Percentiles rank a stretch among this genome's conserved stretches.
Evolutionary conservation across 2,113 vertebrate genomes (phyloP).

Genomic region (Phaethornis superciliosus): DNA sequence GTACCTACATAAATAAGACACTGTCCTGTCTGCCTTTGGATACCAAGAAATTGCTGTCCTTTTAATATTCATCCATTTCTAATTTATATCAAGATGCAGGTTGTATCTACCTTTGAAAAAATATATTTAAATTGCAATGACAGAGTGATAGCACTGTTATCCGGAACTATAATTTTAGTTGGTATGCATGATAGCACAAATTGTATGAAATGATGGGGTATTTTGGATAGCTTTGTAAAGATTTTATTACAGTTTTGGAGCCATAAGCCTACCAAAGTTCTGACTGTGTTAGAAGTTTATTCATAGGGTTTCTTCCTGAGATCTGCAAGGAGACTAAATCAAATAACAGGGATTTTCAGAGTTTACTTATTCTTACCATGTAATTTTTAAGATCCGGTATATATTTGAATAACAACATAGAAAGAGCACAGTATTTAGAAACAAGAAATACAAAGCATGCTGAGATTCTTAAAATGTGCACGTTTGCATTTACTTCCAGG

Average conservation of each 20-base stretch:
- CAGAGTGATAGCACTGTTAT: constrained; percentile 52
- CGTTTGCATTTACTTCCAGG: constrained; percentile 9
- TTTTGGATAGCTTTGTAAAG: constrained; percentile 63
- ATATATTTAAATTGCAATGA: constrained; percentile 28
- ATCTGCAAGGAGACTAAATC: constrained; percentile 38
- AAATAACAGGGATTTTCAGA: constrained; percentile 57
- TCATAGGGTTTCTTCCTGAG: constrained; percentile 11
- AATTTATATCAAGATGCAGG: constrained; percentile 9
- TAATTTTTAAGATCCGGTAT: constrained; percentile 4
- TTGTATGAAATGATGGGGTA: constrained; percentile 40
- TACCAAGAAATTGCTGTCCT: constrained; percentile 42
- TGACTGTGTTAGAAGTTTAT: constrained; percentile 31
- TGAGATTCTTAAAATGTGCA: neutral
- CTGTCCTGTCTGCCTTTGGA: constrained; percentile 46
- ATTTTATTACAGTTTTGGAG: constrained; percentile 30
- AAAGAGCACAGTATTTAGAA: constrained; percentile 37
- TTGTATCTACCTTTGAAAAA: constrained; percentile 37
- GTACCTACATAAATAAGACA: constrained; percentile 42
- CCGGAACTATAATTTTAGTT: constrained; percentile 53
- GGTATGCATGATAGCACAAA: constrained; percentile 43
- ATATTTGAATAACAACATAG: constrained; percentile 15
- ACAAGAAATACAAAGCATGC: constrained; percentile 28
- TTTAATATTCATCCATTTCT: constrained; percentile 26
- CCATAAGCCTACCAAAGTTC: neutral
- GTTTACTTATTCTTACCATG: constrained; percentile 45